A percentile compares a stretch with the other conserved stretches of the same genome.
Evolutionary conservation across 2,113 vertebrate species (phyloP).

Genomic region (Megaptera novaeangliae): DNA sequence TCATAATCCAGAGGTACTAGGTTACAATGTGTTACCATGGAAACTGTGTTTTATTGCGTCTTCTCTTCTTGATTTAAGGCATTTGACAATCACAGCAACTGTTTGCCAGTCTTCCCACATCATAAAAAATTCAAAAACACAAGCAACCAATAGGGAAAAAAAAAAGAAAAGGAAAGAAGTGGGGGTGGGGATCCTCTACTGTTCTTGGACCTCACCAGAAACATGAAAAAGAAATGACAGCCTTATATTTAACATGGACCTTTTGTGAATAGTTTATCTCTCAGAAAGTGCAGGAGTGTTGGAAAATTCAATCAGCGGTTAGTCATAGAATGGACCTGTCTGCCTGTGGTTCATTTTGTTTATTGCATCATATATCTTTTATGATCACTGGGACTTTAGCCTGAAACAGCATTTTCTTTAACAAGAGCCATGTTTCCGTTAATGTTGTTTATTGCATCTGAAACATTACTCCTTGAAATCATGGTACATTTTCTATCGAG

Average conservation of each 20-base stretch:
- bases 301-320: constrained; percentile 82
- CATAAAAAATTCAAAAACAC: constrained; percentile 77
- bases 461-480: constrained; percentile 84
- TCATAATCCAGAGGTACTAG: constrained; percentile 84
- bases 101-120: constrained; percentile 78
- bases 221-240: constrained; percentile 74
- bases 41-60: constrained; percentile 84
- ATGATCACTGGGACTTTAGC: constrained; percentile 83
- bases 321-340: constrained; percentile 78
- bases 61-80: constrained; percentile 85
- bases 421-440: constrained; percentile 82
- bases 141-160: constrained; percentile 49
- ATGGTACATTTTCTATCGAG: constrained; percentile 80
- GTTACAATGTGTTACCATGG: constrained; percentile 84
- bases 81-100: constrained; percentile 79
- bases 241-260: constrained; percentile 74
- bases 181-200: neutral
- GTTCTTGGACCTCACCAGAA: constrained; percentile 62
- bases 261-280: constrained; percentile 80
- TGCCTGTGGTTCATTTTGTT: constrained; percentile 84
- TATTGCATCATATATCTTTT: constrained; percentile 87
- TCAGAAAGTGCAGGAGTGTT: constrained; percentile 73
- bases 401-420: constrained; percentile 87
- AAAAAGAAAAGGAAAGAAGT: neutral
- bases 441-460: constrained; percentile 83